Conservation (phyloP, 2,797 vertebrate species). For the Macropus fuliginosus region DNA sequence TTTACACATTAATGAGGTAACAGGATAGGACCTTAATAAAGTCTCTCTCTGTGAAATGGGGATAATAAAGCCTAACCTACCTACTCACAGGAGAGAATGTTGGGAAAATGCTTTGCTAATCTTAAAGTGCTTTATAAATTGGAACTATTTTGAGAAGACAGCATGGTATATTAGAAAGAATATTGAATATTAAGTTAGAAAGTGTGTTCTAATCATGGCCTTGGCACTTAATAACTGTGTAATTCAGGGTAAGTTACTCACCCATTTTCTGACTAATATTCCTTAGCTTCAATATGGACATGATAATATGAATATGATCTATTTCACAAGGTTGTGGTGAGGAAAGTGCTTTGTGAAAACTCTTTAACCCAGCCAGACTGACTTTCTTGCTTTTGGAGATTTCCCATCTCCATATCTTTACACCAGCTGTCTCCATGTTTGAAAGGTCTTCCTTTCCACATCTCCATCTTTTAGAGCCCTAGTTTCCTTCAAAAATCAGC, state of each 20-base stretch:
- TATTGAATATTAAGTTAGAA: background rate
- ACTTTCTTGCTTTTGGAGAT: background rate
- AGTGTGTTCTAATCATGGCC: background rate
- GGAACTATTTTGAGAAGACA: background rate
- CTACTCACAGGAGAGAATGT: background rate
- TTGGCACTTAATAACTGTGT: background rate
- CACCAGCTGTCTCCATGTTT: background rate
- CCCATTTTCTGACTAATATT: background rate
- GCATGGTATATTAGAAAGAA: background rate
- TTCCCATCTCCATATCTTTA: background rate
- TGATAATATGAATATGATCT: background rate
- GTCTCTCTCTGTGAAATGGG: background rate
- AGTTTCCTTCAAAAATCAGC: background rate
- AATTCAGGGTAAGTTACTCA: background rate
- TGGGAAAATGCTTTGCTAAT: background rate
- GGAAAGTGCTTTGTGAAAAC: background rate
- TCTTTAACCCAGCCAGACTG: background rate
- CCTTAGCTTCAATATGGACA: background rate
- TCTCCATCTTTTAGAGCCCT: background rate
- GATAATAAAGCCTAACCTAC: background rate
- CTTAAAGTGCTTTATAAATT: background rate
- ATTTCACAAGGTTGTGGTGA: background rate
- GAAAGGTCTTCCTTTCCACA: background rate
- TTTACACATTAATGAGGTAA: background rate
- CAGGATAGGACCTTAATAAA: background rate